A percentile compares a stretch with the other conserved stretches of the same genome.
Conservation (phyloP, 2,888 invertebrate species). For the Dicycla oo region DNA sequence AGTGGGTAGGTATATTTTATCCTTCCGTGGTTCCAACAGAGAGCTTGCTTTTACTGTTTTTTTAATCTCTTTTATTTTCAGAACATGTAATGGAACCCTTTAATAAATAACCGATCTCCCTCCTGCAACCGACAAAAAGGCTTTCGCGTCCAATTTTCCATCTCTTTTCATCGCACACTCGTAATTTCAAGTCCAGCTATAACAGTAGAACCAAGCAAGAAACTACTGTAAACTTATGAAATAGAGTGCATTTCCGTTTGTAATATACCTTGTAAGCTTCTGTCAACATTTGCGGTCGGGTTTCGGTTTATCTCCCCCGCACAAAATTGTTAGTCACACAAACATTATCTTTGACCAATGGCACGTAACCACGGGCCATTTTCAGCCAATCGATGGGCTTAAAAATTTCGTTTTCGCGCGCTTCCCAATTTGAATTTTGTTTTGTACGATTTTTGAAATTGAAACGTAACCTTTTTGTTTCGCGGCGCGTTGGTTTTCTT, state of each 20-base stretch:
- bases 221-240: not conserved
- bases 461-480: constrained; percentile 51
- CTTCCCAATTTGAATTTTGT: constrained; percentile 76
- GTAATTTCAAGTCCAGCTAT: constrained; percentile 69
- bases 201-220: constrained; percentile 61
- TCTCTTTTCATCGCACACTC: constrained; percentile 77
- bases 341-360: constrained; percentile 90
- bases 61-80: constrained; percentile 35
- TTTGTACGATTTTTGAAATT: constrained; percentile 70
- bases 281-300: constrained; percentile 87
- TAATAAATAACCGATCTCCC: constrained; percentile 69
- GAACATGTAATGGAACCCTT: constrained; percentile 66
- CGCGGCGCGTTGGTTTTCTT: constrained; percentile 25
- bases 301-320: constrained; percentile 87
- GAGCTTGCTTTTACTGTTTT: not conserved
- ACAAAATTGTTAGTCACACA: constrained; percentile 85
- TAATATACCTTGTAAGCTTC: constrained; percentile 66
- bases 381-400: constrained; percentile 84
- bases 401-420: constrained; percentile 78
- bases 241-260: constrained; percentile 69
- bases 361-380: constrained; percentile 81
- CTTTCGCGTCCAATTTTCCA: constrained; percentile 69
- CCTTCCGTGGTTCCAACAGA: not conserved
- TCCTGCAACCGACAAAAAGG: constrained; percentile 71
- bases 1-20: not conserved